These are phyloP conservation scores for Cheilosia soror DNA, from an alignment of 2,888 invertebrate species.

Conservation along the genomic window DNA sequence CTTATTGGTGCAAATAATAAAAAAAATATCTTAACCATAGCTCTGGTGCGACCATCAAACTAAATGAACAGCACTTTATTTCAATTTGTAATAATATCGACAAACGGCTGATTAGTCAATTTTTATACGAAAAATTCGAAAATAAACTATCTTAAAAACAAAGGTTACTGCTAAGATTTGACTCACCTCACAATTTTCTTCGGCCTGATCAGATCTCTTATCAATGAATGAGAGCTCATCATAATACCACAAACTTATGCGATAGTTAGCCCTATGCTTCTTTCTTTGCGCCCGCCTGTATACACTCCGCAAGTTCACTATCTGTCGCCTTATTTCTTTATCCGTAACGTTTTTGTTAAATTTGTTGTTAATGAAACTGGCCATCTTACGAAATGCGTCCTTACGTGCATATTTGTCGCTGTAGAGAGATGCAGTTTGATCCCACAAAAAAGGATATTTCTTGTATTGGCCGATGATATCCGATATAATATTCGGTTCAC, in stretches of 20 bases:
- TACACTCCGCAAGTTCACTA: slow-evolving; percentile 51
- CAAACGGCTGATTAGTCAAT: no score
- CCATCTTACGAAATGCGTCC: slow-evolving; percentile 57
- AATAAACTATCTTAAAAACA: not conserved
- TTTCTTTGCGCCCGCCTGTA: slow-evolving; percentile 43
- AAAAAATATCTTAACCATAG: no score
- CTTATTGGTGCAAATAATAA: no score
- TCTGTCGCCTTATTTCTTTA: slow-evolving; percentile 52
- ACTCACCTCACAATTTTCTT: slow-evolving; percentile 27
- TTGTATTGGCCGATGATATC: slow-evolving; percentile 61
- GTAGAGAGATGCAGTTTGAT: slow-evolving; percentile 49
- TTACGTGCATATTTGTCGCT: slow-evolving; percentile 53
- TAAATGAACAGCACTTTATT: no score
- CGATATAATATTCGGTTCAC: slow-evolving; percentile 42
- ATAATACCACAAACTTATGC: slow-evolving; percentile 59
- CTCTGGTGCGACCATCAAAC: no score
- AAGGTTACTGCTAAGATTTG: not conserved
- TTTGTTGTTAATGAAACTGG: slow-evolving; percentile 42
- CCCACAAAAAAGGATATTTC: slow-evolving; percentile 62
- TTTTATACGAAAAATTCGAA: no score
- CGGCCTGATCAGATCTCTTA: slow-evolving; percentile 35
- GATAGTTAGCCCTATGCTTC: slow-evolving; percentile 28
- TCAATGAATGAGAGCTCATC: slow-evolving; percentile 57
- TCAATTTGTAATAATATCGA: no score
- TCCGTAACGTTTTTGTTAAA: slow-evolving; percentile 58